phyloP scores from a whole-genome alignment of 2,113 vertebrate genomes.

The Dicerorhinus sumatrensis region DNA sequence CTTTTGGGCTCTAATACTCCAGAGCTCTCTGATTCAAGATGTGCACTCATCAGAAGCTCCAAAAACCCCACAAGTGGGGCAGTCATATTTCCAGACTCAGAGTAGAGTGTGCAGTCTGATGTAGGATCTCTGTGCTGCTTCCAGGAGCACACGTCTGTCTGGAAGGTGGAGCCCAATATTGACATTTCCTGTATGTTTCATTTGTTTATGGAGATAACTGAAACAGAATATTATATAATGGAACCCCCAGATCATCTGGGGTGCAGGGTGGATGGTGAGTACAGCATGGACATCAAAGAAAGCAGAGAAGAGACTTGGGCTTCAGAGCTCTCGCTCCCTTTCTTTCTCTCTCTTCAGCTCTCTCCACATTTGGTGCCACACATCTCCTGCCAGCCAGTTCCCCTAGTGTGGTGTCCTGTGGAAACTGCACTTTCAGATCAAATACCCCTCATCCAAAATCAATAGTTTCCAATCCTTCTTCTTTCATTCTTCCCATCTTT shows the following conservation, averaged over 20 bases:
- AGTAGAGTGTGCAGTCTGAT: too few relatives aligned
- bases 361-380: neutral
- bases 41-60: neutral
- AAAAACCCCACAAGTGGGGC: neutral
- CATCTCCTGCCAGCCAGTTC: neutral
- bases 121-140: neutral
- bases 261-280: neutral
- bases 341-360: neutral
- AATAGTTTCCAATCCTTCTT: neutral
- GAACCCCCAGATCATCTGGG: rapidly evolving
- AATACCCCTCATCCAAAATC: too few relatives aligned
- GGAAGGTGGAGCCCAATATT: too few relatives aligned
- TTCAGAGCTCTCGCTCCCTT: too few relatives aligned
- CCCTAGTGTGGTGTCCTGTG: too few relatives aligned
- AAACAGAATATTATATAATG: rapidly evolving
- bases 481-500: neutral
- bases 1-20: neutral
- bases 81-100: neutral
- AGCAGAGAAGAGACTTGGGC: neutral
- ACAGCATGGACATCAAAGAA: too few relatives aligned
- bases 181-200: neutral
- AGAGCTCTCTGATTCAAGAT: neutral
- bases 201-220: neutral
- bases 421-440: neutral
- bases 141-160: neutral